Percentiles rank a stretch among this genome's conserved stretches.
phyloP scores from a whole-genome alignment of 2,888 invertebrate species.

The Mythimna ferrago region DNA sequence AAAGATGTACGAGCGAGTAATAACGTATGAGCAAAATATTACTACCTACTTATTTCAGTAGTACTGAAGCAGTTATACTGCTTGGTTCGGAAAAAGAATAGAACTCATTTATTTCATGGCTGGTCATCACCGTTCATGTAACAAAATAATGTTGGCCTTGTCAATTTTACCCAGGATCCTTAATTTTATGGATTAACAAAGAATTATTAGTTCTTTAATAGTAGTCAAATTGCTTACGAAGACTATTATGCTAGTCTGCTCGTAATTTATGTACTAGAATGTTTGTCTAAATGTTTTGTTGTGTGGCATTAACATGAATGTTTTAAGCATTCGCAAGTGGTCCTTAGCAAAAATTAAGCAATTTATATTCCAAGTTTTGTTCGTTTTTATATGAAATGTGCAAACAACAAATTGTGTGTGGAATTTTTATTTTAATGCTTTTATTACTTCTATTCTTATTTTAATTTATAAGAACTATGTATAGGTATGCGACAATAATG shows the following conservation, averaged over 20 bases:
- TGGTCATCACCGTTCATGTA: too few species aligned
- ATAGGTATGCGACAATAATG: background rate
- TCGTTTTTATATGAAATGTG: slow-evolving; percentile 32
- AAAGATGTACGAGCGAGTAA: slow-evolving; percentile 39
- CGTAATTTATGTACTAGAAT: slow-evolving; percentile 15
- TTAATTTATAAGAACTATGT: background rate
- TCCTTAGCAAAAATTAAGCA: slow-evolving; percentile 39
- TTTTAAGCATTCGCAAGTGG: slow-evolving; percentile 38
- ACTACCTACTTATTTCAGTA: background rate
- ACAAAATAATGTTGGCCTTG: background rate
- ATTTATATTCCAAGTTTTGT: slow-evolving; percentile 56
- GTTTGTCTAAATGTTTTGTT: slow-evolving; percentile 15
- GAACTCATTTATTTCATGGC: too few species aligned
- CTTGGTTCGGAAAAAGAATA: slow-evolving; percentile 1
- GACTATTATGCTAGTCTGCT: background rate
- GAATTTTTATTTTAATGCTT: slow-evolving; percentile 22
- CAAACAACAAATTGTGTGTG: slow-evolving; percentile 12
- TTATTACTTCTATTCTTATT: background rate
- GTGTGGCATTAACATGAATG: slow-evolving; percentile 28
- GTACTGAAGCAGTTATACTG: background rate
- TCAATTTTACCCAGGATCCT: background rate
- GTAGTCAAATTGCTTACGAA: slow-evolving; percentile 1
- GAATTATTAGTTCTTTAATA: background rate
- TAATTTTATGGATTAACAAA: background rate
- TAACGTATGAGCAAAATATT: slow-evolving; percentile 21